A percentile compares a stretch with the other conserved stretches of the same genome.
phyloP scores from a whole-genome alignment of 2,113 vertebrate species.

The Solenodon paradoxus region DNA sequence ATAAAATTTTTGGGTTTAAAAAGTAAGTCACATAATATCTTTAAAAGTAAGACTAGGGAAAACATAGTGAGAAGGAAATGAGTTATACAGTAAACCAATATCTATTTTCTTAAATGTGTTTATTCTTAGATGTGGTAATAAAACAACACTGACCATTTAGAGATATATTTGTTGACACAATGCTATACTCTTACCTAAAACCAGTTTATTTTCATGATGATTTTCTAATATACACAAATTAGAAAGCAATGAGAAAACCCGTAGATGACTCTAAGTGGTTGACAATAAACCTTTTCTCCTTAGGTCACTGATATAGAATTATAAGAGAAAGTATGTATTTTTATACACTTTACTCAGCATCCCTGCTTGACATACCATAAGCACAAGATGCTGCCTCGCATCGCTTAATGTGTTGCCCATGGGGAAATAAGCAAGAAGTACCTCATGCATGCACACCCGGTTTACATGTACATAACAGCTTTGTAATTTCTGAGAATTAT shows the following conservation, averaged over 20 bases:
- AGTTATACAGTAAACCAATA: not conserved
- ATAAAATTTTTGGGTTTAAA: slow-evolving; percentile 41
- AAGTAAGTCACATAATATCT: not conserved
- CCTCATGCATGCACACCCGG: not conserved
- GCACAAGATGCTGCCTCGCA: not conserved
- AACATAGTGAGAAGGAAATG: not conserved
- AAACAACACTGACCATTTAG: not conserved
- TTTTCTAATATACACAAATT: not conserved
- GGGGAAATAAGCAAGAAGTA: not conserved
- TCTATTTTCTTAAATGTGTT: not conserved
- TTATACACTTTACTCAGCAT: not conserved
- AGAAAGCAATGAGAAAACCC: slow-evolving; percentile 12
- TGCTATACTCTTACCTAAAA: not conserved
- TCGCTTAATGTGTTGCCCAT: not conserved
- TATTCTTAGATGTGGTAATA: slow-evolving; percentile 29
- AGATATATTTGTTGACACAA: not conserved
- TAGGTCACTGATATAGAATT: not conserved
- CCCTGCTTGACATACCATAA: not conserved
- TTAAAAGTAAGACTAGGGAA: slow-evolving; percentile 20
- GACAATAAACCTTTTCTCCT: not conserved
- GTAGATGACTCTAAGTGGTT: not conserved
- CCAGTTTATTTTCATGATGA: not conserved
- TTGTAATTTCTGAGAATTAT: slow-evolving; percentile 6
- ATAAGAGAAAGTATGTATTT: slow-evolving; percentile 5
- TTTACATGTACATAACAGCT: not conserved